phyloP scores from a whole-genome alignment of 2,888 invertebrate species.

The Temnothorax rugatulus region DNA sequence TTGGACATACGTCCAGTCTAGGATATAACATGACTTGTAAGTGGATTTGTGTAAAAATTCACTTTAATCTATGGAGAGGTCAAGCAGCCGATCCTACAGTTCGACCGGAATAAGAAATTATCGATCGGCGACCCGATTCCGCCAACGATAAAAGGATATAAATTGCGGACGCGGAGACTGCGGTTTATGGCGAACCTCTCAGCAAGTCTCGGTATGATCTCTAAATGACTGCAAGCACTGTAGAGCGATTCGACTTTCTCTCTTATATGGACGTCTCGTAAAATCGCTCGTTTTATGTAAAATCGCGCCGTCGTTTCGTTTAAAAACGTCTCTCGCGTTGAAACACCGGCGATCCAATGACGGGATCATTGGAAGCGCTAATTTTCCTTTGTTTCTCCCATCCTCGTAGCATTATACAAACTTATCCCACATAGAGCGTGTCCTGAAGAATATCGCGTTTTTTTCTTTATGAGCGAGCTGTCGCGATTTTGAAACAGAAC shows the following conservation, averaged over 20 bases:
- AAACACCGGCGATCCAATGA: slow-evolving; percentile 10
- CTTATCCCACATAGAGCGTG: not conserved
- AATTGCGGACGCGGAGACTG: slow-evolving; percentile 51
- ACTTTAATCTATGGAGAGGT: not conserved
- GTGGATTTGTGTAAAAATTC: not conserved
- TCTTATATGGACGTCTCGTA: slow-evolving; percentile 67
- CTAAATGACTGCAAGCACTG: slow-evolving; percentile 63
- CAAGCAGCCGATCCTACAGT: not conserved
- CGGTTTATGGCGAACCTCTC: slow-evolving; percentile 55
- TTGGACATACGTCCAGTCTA: too few species aligned
- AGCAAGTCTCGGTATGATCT: slow-evolving; percentile 58
- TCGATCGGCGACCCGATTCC: slow-evolving; percentile 42
- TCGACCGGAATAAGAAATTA: slow-evolving; percentile 31
- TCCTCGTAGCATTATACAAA: not conserved
- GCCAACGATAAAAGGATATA: slow-evolving; percentile 64
- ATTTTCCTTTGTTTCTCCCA: not conserved
- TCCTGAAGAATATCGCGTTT: not conserved
- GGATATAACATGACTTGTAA: not conserved
- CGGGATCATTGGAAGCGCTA: not conserved
- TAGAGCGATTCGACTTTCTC: slow-evolving; percentile 67
- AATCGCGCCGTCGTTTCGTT: slow-evolving; percentile 49
- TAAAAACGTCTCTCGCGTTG: slow-evolving; percentile 22
- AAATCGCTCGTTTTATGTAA: slow-evolving; percentile 65
- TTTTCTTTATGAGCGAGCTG: not conserved
- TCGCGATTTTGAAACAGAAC: not conserved